Conservation (phyloP, 2,113 vertebrate genomes). For the Orycteropus afer region DNA sequence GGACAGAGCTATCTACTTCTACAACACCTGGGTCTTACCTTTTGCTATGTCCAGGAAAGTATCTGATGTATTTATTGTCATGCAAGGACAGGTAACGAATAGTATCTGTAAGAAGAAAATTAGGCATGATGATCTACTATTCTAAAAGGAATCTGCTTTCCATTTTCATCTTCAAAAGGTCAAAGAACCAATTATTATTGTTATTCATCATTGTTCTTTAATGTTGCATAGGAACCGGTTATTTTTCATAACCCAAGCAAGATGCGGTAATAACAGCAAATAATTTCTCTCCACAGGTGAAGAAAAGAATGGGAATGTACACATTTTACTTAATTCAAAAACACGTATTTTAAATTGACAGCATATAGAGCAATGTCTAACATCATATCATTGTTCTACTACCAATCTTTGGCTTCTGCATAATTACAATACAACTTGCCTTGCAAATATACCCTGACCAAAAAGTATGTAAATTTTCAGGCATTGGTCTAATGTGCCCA, state of each 20-base stretch:
- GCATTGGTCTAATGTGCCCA: not conserved
- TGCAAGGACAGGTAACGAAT: slow-evolving; percentile 98
- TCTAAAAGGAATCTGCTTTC: slow-evolving; percentile 51
- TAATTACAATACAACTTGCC: slow-evolving; percentile 36
- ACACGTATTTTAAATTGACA: slow-evolving; percentile 25
- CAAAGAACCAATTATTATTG: no score
- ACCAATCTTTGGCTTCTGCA: slow-evolving; percentile 33
- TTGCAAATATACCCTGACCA: not conserved
- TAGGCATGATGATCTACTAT: slow-evolving; percentile 46
- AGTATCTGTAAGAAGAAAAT: slow-evolving; percentile 92
- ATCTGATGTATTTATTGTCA: slow-evolving; percentile 99
- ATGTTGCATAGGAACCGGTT: no score
- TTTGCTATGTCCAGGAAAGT: slow-evolving; percentile 98
- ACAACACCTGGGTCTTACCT: slow-evolving; percentile 87
- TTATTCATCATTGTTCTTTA: no score
- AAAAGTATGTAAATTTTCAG: not conserved
- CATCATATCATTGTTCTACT: not conserved
- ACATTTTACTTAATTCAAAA: slow-evolving; percentile 27
- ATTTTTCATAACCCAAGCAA: slow-evolving; percentile 12
- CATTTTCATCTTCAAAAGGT: slow-evolving; percentile 56
- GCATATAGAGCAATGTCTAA: not conserved
- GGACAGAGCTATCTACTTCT: not conserved
- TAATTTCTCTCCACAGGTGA: not conserved
- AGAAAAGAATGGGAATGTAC: not conserved
- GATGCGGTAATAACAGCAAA: not conserved